A percentile compares a stretch with the other conserved stretches of the same genome.
Conservation (phyloP, 2,113 vertebrate genomes). For the Argyrosomus japonicus region DNA sequence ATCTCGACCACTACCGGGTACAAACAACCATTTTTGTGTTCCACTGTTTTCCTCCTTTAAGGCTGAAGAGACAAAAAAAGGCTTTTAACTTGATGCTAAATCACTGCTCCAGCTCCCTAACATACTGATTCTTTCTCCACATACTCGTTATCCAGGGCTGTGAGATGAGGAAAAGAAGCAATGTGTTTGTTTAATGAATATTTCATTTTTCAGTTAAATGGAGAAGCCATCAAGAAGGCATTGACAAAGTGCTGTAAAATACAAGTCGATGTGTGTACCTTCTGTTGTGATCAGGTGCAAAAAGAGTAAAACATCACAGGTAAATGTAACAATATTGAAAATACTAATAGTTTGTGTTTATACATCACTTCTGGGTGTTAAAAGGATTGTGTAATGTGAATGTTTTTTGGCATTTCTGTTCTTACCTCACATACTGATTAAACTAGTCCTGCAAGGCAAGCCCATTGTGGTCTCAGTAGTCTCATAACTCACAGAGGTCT, state of each 20-base stretch:
- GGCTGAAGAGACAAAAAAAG: background rate
- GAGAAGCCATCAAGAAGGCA: constrained; percentile 4
- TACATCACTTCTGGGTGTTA: background rate
- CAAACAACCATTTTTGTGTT: constrained; percentile 18
- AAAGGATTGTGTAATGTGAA: background rate
- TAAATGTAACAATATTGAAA: background rate
- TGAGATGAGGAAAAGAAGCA: constrained; percentile 18
- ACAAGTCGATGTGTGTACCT: background rate
- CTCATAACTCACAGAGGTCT: constrained; percentile 9
- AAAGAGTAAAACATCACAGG: background rate
- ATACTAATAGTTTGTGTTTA: background rate
- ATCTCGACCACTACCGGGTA: background rate
- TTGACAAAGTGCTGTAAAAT: constrained; percentile 16
- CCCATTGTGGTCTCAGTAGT: background rate
- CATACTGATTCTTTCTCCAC: constrained; percentile 18
- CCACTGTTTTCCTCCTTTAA: constrained; percentile 9
- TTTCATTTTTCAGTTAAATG: constrained; percentile 41
- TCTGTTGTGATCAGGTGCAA: background rate
- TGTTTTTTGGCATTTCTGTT: background rate
- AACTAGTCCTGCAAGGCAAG: background rate
- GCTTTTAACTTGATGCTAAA: constrained; percentile 20
- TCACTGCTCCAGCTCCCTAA: constrained; percentile 7
- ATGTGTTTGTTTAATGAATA: constrained; percentile 53
- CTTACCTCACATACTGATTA: background rate
- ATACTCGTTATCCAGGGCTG: constrained; percentile 26